Percentiles rank a stretch among this genome's conserved stretches.
phyloP scores from a whole-genome alignment of 2,888 invertebrate genomes.

The Tipula lateralis region DNA sequence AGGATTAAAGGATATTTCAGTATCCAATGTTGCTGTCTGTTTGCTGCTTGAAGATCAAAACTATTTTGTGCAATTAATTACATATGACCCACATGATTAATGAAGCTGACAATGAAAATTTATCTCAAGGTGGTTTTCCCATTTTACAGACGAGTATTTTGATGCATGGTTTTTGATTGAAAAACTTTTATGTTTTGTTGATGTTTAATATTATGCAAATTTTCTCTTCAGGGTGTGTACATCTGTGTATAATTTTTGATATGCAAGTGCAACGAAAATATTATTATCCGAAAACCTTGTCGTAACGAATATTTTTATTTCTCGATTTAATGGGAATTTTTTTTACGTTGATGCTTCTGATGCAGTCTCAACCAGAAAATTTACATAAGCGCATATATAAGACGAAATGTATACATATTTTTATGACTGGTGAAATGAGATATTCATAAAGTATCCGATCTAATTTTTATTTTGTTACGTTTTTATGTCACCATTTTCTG shows the following conservation, averaged over 20 bases:
- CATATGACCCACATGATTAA: not conserved
- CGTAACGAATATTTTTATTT: not conserved
- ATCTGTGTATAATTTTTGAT: not conserved
- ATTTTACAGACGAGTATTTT: not conserved
- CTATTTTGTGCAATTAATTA: not conserved
- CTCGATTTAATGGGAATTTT: constrained; percentile 13
- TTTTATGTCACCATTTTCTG: not conserved
- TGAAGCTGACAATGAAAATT: not conserved
- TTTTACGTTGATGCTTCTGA: not conserved
- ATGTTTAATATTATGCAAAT: not conserved
- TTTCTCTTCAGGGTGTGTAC: not conserved
- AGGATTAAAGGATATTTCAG: not conserved
- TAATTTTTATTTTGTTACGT: not conserved
- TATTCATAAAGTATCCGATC: not conserved
- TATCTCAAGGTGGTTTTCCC: constrained; percentile 16
- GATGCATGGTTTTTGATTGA: not conserved
- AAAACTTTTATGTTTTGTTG: not conserved
- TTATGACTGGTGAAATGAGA: constrained; percentile 4
- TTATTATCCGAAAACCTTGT: not conserved
- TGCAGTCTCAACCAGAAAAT: not conserved
- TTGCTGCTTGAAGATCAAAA: not conserved
- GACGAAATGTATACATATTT: constrained; percentile 11
- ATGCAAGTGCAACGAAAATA: constrained; percentile 3
- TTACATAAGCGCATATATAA: not conserved
- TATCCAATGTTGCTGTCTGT: not conserved